A percentile compares a stretch with the other conserved stretches of the same genome.
Conservation (phyloP, 2,888 invertebrate species). For the Gortyna flavago region DNA sequence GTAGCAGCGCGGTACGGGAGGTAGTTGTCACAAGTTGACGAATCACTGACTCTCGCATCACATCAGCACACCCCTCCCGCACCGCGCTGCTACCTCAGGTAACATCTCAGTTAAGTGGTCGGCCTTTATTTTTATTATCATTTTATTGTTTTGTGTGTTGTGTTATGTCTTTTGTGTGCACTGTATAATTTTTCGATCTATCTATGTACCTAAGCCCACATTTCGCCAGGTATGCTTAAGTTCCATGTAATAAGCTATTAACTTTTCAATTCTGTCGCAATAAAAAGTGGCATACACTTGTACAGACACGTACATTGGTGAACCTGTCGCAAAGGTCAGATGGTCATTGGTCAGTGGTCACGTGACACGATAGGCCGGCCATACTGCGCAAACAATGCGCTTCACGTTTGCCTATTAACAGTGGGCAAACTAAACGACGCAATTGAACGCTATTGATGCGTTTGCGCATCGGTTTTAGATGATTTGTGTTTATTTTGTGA, state of each 20-base stretch:
- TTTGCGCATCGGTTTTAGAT: conserved; percentile 15
- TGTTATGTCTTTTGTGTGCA: no score
- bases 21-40: no score
- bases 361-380: conserved; percentile 37
- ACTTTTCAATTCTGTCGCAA: conserved; percentile 25
- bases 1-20: no score
- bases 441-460: conserved; percentile 37
- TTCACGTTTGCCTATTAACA: conserved; percentile 52
- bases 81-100: no score
- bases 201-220: not conserved
- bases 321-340: conserved; percentile 53
- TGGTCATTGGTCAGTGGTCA: conserved; percentile 47
- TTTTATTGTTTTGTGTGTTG: no score
- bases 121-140: no score
- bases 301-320: conserved; percentile 24
- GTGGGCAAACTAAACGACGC: conserved; percentile 41
- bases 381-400: conserved; percentile 53
- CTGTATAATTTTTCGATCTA: no score
- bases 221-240: not conserved
- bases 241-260: not conserved
- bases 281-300: conserved; percentile 31
- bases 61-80: no score
- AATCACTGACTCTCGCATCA: no score
- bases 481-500: conserved; percentile 11
- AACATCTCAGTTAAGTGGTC: no score